phyloP scores from a whole-genome alignment of 2,113 vertebrate genomes.

The Forbesichthys agassizii region DNA sequence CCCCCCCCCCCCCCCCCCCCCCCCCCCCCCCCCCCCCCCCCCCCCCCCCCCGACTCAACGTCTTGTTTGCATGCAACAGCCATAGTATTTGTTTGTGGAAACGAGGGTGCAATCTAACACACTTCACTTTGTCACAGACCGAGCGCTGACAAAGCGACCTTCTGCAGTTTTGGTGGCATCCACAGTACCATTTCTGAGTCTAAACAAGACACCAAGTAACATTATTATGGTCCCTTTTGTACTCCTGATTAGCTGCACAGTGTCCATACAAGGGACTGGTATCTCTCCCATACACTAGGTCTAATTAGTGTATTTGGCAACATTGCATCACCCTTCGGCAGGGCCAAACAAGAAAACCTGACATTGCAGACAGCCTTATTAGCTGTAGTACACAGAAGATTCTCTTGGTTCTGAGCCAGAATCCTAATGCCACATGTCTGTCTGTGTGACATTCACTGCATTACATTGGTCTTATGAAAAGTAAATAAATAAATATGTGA shows the following conservation, averaged over 20 bases:
- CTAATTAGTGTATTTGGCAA: not conserved
- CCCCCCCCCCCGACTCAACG: no score
- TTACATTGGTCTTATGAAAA: not conserved
- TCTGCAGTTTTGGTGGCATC: slow-evolving; percentile 29
- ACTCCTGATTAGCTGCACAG: slow-evolving; percentile 11
- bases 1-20: no score
- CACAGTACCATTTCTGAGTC: slow-evolving; percentile 16
- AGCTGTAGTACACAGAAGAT: slow-evolving; percentile 3
- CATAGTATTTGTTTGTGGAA: slow-evolving; percentile 60
- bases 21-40: no score
- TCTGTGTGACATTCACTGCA: slow-evolving; percentile 9
- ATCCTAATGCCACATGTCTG: slow-evolving; percentile 4
- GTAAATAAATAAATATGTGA: not conserved
- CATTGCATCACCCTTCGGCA: no score
- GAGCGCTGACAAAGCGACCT: not conserved
- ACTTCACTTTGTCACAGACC: slow-evolving; percentile 34
- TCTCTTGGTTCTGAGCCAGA: slow-evolving; percentile 11
- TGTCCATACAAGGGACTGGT: no score
- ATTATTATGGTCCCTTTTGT: slow-evolving; percentile 16
- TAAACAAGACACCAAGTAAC: not conserved
- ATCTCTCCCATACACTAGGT: not conserved
- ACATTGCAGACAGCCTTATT: slow-evolving; percentile 8
- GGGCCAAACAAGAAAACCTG: not conserved
- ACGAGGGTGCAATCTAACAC: slow-evolving; percentile 40
- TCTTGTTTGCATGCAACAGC: slow-evolving; percentile 33